Percentiles rank a stretch among this genome's conserved stretches.
Conservation (phyloP, 2,888 invertebrate genomes). For the Calameuta filiformis region DNA sequence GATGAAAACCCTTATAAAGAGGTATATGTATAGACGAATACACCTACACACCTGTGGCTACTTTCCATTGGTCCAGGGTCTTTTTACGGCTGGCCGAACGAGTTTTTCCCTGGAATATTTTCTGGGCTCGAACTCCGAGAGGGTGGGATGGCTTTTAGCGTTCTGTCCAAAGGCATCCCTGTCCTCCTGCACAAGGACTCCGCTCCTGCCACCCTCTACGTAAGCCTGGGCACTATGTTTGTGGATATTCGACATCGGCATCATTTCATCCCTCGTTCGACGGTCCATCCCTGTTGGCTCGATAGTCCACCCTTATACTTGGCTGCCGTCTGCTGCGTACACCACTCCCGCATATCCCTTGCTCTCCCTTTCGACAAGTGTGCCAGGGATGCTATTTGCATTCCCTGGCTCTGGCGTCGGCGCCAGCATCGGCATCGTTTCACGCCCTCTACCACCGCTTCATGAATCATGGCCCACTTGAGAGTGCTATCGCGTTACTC, state of each 20-base stretch:
- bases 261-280: background rate
- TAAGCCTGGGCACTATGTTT: background rate
- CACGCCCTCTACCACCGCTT: constrained; percentile 1
- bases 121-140: background rate
- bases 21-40: background rate
- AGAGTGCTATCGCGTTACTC: constrained; percentile 7
- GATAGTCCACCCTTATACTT: background rate
- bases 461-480: constrained; percentile 9
- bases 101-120: background rate
- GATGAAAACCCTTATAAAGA: background rate
- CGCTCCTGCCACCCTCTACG: background rate
- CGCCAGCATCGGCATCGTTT: background rate
- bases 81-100: background rate
- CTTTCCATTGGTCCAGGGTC: background rate
- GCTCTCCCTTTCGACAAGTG: constrained; percentile 1
- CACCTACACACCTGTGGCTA: background rate
- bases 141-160: constrained; percentile 7
- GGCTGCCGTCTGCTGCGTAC: background rate
- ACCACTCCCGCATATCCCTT: background rate
- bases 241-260: background rate
- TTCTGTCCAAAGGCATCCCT: background rate
- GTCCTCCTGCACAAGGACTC: background rate
- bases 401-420: background rate
- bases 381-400: background rate
- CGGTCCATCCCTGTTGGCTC: background rate